Base-by-base conservation (phyloP, 2,797 vertebrate genomes). In the Fratercula arctica region DNA sequence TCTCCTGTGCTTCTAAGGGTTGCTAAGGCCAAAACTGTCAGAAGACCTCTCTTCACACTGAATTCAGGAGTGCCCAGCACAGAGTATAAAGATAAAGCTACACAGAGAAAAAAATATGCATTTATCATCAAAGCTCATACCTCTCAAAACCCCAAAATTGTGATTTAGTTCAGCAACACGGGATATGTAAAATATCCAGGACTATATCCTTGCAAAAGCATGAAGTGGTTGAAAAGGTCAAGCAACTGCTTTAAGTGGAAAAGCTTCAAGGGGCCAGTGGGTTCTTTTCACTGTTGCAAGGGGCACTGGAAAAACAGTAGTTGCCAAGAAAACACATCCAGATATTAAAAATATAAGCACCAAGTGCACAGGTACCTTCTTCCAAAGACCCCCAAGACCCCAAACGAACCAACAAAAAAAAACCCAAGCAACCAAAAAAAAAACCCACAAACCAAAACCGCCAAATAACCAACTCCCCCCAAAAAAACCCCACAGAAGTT, bases 31-130 rank as follows among this genome's bases (percentile, higher is more conserved):
- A 92, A 63, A 92, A 77, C 75, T 85, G 80, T 76, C 91, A 87
- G 37, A 87, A 85, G 87, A 94, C 68, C 70, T 90, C 74, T 90
- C 85, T 95, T 95, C 86, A 92, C 77, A 87, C 17, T 50, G 67
- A 63, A 73, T 81, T 85, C 74, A 93, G 63, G 63, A 90, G 4
- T 57, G 43, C 77, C 77, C 48, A 93, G 77, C 43, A 91, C n/a
- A 68, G 28, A 67, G 35, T 53, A 75, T 26, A 68, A 37, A 57
- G 51, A 48, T 28, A 53, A 95, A 92, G 45, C 75, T 78, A 87
- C 33, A 80, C 25, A 45, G n/a, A n/a, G 13, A 45, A 41, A 63
- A 39, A 66, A 86, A 60, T 37, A 63, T 0, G 18, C 50, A 39
- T 88, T 81, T 88, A 61, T 78, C 75, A 87, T 91, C 85, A 94